Evolutionary conservation across 2,888 invertebrate genomes (phyloP).

Genomic region (Spialia ferax): DNA sequence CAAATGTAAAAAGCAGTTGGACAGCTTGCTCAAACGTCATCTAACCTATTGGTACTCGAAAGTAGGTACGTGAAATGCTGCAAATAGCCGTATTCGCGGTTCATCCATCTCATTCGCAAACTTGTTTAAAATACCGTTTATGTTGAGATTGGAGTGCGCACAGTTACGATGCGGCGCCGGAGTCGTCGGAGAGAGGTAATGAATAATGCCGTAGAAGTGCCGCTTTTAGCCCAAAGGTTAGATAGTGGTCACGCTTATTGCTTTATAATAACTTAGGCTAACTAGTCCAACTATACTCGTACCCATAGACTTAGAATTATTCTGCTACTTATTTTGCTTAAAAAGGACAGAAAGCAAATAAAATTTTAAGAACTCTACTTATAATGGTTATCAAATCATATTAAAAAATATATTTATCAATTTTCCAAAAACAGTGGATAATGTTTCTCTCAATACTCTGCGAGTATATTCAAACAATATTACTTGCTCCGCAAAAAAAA

Average conservation of each 20-base stretch:
- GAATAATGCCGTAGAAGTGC: background rate
- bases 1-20: conserved; percentile 24
- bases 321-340: too few relatives aligned
- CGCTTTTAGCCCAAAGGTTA: background rate
- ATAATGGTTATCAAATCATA: too few relatives aligned
- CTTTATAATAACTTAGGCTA: background rate
- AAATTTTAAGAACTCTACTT: too few relatives aligned
- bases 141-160: conserved; percentile 41
- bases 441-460: background rate
- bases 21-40: conserved; percentile 23
- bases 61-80: conserved; percentile 49
- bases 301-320: too few relatives aligned
- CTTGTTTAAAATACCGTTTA: conserved; percentile 63
- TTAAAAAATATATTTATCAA: too few relatives aligned
- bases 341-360: too few relatives aligned
- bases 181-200: background rate
- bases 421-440: too few relatives aligned
- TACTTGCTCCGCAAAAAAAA: background rate
- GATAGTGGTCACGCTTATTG: background rate
- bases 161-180: conserved; percentile 12
- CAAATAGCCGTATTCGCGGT: conserved; percentile 44
- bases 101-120: conserved; percentile 53
- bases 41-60: conserved; percentile 46
- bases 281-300: background rate
- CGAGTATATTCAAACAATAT: too few relatives aligned